These are phyloP conservation scores for Falco rusticolus DNA, from an alignment of 2,797 vertebrate species.

Conservation along the genomic window DNA sequence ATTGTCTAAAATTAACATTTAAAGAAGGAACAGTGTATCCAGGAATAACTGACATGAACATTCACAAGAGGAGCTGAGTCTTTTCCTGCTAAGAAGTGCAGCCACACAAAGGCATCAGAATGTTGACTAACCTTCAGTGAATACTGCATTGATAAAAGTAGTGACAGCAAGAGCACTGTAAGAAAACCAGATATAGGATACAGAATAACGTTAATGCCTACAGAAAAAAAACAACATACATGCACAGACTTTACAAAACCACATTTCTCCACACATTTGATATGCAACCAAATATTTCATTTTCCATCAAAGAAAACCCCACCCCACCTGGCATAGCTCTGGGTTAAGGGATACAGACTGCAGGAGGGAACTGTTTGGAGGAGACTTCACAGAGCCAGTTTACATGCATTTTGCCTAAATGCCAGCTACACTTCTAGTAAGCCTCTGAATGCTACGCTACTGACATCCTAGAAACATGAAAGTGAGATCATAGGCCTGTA, in stretches of 20 bases:
- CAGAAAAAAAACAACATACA: not conserved
- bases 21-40: not conserved
- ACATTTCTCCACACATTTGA: not conserved
- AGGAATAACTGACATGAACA: not conserved
- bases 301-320: not conserved
- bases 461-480: not conserved
- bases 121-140: not conserved
- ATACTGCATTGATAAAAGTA: not conserved
- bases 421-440: not conserved
- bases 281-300: not conserved
- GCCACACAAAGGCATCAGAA: not conserved
- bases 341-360: not conserved
- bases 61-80: not conserved
- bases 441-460: not conserved
- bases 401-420: not conserved
- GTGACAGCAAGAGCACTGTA: not conserved
- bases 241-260: not conserved
- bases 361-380: not conserved
- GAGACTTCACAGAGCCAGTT: not conserved
- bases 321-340: not conserved
- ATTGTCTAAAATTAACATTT: not conserved
- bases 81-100: not conserved
- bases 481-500: not conserved
- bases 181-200: not conserved
- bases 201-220: not conserved